Conservation (phyloP, 2,113 vertebrate genomes). For the Oceanites oceanicus region DNA sequence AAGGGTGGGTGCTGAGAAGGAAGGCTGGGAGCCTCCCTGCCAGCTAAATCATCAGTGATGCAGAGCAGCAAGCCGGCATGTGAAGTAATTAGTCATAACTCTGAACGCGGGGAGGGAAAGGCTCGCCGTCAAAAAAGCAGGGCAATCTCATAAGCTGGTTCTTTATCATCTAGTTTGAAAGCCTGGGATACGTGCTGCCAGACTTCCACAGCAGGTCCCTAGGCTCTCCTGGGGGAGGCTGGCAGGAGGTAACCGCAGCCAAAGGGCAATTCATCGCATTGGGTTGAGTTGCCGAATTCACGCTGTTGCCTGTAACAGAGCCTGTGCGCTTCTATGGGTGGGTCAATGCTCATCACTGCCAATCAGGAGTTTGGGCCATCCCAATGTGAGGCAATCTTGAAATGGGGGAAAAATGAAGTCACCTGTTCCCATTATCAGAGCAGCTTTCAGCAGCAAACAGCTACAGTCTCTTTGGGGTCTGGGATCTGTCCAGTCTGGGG, state of each 20-base stretch:
- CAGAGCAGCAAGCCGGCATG: neutral
- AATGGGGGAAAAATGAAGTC: neutral
- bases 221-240: neutral
- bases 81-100: conserved; percentile 28
- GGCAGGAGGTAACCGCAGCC: neutral
- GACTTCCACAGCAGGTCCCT: neutral
- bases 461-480: neutral
- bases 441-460: neutral
- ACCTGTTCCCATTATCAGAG: neutral
- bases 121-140: neutral
- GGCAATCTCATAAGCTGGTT: neutral
- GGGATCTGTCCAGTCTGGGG: neutral
- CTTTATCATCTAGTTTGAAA: neutral
- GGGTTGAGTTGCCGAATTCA: fast-evolving
- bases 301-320: neutral
- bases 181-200: neutral
- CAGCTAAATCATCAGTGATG: neutral
- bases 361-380: neutral
- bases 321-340: fast-evolving
- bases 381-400: neutral
- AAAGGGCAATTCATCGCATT: fast-evolving
- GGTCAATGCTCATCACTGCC: neutral
- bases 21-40: conserved; percentile 2
- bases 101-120: neutral
- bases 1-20: neutral